Percentiles rank a stretch among this genome's conserved stretches.
Evolutionary conservation across 1,140 invertebrate genomes (phyloP).

Genomic region (Microplitis mediator): DNA sequence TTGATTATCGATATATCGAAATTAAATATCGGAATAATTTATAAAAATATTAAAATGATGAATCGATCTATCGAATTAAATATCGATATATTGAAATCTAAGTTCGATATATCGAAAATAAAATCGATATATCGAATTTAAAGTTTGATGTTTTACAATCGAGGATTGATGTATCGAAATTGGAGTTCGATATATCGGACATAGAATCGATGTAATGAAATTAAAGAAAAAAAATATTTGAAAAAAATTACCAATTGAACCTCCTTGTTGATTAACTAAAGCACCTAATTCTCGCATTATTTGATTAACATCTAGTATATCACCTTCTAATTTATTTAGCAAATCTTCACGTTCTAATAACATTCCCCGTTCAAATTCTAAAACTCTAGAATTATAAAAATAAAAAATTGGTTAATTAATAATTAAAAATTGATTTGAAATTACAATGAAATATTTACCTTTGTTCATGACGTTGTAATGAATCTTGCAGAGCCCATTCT

Average conservation of each 20-base stretch:
- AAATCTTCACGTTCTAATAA: slow-evolving; percentile 75
- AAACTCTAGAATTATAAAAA: slow-evolving; percentile 40
- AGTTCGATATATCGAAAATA: not conserved
- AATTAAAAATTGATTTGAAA: not conserved
- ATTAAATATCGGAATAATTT: not conserved
- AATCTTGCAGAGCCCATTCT: slow-evolving; percentile 50
- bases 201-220: not conserved
- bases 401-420: not conserved
- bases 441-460: not conserved
- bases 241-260: slow-evolving; percentile 73
- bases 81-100: too few relatives aligned
- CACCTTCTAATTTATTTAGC: slow-evolving; percentile 78
- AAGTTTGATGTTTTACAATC: too few relatives aligned
- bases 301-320: slow-evolving; percentile 89
- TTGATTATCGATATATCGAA: not conserved
- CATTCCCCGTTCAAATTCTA: slow-evolving; percentile 80
- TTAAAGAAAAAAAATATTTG: slow-evolving; percentile 5
- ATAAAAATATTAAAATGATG: too few relatives aligned
- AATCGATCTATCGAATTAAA: not conserved
- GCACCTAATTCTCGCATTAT: slow-evolving; percentile 88
- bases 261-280: slow-evolving; percentile 81
- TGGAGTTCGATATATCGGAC: not conserved
- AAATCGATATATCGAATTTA: too few relatives aligned
- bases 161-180: too few relatives aligned
- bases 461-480: not conserved